Evolutionary conservation across 2,888 invertebrate genomes (phyloP).

Genomic region (Cheilosia vulpina): DNA sequence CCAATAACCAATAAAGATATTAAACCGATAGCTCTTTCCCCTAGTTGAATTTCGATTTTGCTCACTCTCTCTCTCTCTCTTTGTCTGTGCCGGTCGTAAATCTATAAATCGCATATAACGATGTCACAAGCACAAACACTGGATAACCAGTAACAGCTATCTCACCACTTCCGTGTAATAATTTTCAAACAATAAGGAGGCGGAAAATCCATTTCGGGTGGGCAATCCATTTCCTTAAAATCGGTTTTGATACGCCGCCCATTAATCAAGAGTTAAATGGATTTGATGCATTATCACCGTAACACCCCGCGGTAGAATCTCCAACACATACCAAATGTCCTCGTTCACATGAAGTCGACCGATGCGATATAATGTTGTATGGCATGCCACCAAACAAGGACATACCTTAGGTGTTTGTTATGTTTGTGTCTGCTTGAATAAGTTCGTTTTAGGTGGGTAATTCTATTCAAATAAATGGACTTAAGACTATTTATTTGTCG

Average conservation of each 20-base stretch:
- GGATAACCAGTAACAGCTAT: constrained; percentile 40
- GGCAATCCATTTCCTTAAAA: constrained; percentile 73
- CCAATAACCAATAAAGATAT: constrained; percentile 72
- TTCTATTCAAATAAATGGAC: constrained; percentile 69
- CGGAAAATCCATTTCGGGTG: constrained; percentile 59
- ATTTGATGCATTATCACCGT: constrained; percentile 71
- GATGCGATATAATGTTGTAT: neutral
- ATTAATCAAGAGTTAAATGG: constrained; percentile 74
- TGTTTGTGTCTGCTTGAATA: constrained; percentile 14
- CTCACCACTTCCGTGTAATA: constrained; percentile 67
- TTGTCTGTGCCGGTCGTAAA: constrained; percentile 61
- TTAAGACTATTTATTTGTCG: constrained; percentile 69
- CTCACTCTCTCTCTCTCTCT: neutral
- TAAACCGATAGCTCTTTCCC: constrained; percentile 62
- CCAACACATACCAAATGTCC: constrained; percentile 34
- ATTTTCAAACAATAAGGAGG: constrained; percentile 72
- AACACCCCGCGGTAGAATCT: constrained; percentile 38
- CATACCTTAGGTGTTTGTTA: neutral
- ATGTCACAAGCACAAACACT: constrained; percentile 66
- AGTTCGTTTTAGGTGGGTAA: constrained; percentile 45
- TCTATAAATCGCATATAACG: constrained; percentile 71
- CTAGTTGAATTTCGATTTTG: constrained; percentile 57
- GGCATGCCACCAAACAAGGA: neutral
- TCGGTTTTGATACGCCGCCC: constrained; percentile 67
- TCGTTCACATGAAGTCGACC: neutral